Evolutionary conservation across 2,888 invertebrate species (phyloP).

Genomic region (Phragmatobia fuliginosa): DNA sequence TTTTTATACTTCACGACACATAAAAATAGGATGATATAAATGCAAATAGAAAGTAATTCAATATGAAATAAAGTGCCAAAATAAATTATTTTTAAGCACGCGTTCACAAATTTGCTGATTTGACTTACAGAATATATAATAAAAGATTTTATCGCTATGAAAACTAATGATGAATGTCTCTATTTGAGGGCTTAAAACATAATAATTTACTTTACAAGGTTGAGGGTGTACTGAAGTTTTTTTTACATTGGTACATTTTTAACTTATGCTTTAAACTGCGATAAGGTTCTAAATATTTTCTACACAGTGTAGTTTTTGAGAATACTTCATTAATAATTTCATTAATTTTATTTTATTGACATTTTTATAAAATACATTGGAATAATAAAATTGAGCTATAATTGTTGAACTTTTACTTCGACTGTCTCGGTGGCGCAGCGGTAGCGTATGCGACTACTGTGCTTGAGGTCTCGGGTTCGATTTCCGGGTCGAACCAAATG

Average conservation of each 20-base stretch:
- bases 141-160: neutral
- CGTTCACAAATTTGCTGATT: neutral
- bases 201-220: neutral
- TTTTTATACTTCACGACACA: neutral
- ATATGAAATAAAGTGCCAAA: neutral
- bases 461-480: too few relatives aligned
- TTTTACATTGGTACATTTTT: neutral
- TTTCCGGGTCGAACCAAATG: too few relatives aligned
- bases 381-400: neutral
- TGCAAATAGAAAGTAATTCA: constrained; percentile 2
- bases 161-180: neutral
- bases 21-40: neutral
- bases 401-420: neutral
- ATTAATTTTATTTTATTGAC: neutral
- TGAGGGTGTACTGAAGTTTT: neutral
- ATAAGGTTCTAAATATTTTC: neutral
- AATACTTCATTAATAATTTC: neutral
- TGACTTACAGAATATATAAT: constrained; percentile 1
- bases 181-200: neutral
- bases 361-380: neutral
- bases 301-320: neutral
- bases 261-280: neutral
- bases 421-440: too few relatives aligned
- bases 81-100: neutral
- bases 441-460: too few relatives aligned